phyloP scores from a whole-genome alignment of 30 jellyfish, hydroid and myxozoan genomes.

The Aurelia sp. region DNA sequence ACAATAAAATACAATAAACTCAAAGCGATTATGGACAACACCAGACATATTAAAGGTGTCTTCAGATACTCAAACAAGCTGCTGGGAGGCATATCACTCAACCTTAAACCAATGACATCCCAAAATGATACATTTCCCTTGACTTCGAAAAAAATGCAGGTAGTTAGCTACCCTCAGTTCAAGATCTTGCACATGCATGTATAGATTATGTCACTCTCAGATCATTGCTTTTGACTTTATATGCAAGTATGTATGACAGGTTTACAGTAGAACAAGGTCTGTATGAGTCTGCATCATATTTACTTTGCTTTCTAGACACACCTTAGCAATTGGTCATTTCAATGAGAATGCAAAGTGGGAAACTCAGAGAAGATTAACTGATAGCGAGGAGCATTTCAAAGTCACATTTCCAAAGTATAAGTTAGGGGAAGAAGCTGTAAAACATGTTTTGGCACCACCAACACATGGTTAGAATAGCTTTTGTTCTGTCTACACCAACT shows the following conservation, averaged over 20 bases:
- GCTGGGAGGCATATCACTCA: constrained; percentile 43
- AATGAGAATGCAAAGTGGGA: constrained; percentile 30
- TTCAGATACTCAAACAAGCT: constrained; percentile 56
- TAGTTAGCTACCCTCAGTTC: neutral
- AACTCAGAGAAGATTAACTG: neutral
- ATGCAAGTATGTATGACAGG: neutral
- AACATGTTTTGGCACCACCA: constrained; percentile 26
- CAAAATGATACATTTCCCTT: constrained; percentile 28
- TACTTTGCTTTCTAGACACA: constrained; percentile 18
- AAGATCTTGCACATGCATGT: constrained; percentile 7
- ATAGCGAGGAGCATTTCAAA: constrained; percentile 9
- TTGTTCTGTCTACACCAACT: no score
- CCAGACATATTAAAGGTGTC: constrained; percentile 11
- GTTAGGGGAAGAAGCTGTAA: constrained; percentile 34
- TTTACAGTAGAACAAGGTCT: neutral
- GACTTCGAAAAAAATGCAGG: constrained; percentile 40
- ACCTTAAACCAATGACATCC: constrained; percentile 58
- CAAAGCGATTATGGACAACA: constrained; percentile 14
- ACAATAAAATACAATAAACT: constrained; percentile 12
- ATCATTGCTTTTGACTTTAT: neutral
- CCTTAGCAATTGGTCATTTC: constrained; percentile 41
- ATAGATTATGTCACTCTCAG: neutral
- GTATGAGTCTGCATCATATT: neutral
- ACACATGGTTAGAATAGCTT: constrained; percentile 16
- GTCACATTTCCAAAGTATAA: constrained; percentile 38